A percentile compares a stretch with the other conserved stretches of the same genome.
These are phyloP conservation scores for Orthochromis indermauri DNA, from an alignment of 2,113 vertebrate genomes.

Conservation along the genomic window DNA sequence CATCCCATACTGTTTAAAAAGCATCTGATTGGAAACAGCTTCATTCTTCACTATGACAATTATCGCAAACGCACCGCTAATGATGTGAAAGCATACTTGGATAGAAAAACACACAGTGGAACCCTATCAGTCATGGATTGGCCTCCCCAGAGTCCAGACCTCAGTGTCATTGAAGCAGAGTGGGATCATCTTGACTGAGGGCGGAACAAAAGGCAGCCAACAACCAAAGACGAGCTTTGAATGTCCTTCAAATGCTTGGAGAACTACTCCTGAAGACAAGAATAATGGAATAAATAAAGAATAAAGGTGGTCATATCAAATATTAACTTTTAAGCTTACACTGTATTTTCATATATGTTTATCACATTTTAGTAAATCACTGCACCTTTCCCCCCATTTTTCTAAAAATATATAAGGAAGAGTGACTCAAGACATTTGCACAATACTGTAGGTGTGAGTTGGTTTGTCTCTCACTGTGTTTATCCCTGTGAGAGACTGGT, in stretches of 20 bases:
- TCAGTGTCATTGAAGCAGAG: not conserved
- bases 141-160: not conserved
- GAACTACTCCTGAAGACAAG: not conserved
- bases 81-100: not conserved
- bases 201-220: not conserved
- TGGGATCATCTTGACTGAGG: not conserved
- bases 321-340: not conserved
- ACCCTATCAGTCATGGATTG: not conserved
- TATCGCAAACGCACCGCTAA: not conserved
- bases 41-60: not conserved
- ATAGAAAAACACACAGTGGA: not conserved
- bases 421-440: not conserved
- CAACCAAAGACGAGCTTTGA: not conserved
- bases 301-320: not conserved
- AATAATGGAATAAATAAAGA: not conserved
- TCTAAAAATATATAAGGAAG: not conserved
- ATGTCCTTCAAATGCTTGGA: not conserved
- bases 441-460: not conserved
- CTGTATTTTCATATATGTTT: not conserved
- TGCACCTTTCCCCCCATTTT: not conserved
- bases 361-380: not conserved
- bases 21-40: not conserved
- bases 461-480: not conserved
- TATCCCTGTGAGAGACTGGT: not conserved
- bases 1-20: not conserved